Base-by-base conservation (phyloP, 2,113 vertebrate species). In the Tor tambroides region DNA sequence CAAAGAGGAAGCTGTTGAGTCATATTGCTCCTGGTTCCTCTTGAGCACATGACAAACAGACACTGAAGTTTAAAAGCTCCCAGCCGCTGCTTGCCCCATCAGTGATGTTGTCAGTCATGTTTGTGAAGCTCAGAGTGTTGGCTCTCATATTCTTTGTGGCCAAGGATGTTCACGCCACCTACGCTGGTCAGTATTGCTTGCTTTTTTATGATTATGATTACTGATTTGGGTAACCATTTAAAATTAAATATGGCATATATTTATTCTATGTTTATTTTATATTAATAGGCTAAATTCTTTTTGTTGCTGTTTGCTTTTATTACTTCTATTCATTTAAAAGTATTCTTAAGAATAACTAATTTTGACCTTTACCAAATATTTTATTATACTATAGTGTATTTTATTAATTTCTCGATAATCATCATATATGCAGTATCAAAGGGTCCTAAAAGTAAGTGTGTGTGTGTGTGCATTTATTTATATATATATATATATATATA, bases 1-100 rank as follows among this genome's bases (percentile, higher is more conserved):
- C 17, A 61, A 67, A 46, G 38, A 81, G 80, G 80, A 81, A 81
- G 35, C n/a, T n/a, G 77, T 65, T 35, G 49, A 80, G 10, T 59
- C 72, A 80, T n/a, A 41, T 65, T 46, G 14, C 2, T 81, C 4
- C 38, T 30, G n/a, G 38, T 81, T 81, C 80, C 80, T 46, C 35
- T 81, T 30, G 0, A 46, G 4, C 80, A 67, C 41, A 35, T 67
- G 80, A 81, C 38, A 30, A 17, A 3, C 23, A 63, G 12, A 41
- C 56, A 35, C 32, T 26, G 12, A 23, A 38, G 32, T 46, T 30
- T 65, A 81, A 81, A 65, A 49, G 41, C n/a, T 9, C n/a, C 1
- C 59, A 15, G 38, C 38, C 38, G 17, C n/a, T 2, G 10, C 38
- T n/a, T 81, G n/a, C 2, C 5, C 5, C 1, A 19, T 46, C 80